A percentile compares a stretch with the other conserved stretches of the same genome.
These are phyloP conservation scores for Palloptera scutellata DNA, from an alignment of 2,888 invertebrate species.

Conservation along the genomic window DNA sequence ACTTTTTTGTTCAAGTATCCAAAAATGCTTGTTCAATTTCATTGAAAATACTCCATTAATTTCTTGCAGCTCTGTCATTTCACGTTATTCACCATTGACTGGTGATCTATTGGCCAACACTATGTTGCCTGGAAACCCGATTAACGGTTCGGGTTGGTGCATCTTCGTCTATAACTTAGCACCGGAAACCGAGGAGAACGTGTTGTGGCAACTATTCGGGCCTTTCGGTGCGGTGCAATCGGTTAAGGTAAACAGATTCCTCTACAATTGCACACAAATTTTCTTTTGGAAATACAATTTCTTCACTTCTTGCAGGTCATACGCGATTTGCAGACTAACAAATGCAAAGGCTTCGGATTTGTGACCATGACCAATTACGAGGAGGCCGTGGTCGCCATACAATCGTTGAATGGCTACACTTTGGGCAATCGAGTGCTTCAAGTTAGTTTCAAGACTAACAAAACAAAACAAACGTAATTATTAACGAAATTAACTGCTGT, in stretches of 20 bases:
- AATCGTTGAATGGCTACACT: conserved; percentile 94
- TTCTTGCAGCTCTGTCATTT: conserved; percentile 60
- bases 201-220: conserved; percentile 96
- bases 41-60: conserved; percentile 12
- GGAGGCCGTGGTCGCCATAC: conserved; percentile 94
- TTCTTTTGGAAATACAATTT: conserved; percentile 1
- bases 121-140: conserved; percentile 84
- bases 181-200: conserved; percentile 95
- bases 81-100: conserved; percentile 85
- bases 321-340: conserved; percentile 93
- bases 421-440: conserved; percentile 94
- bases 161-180: conserved; percentile 97
- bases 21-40: neutral
- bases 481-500: conserved; percentile 62
- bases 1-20: neutral
- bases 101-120: conserved; percentile 80
- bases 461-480: conserved; percentile 73
- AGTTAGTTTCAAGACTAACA: conserved; percentile 96
- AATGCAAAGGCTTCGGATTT: conserved; percentile 98
- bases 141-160: conserved; percentile 80
- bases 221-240: conserved; percentile 98
- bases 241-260: conserved; percentile 79
- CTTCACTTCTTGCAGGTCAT: conserved; percentile 70
- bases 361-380: conserved; percentile 99
- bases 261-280: neutral